Conservation (phyloP, 2,888 invertebrate genomes). For the Mimachlamys varia region DNA sequence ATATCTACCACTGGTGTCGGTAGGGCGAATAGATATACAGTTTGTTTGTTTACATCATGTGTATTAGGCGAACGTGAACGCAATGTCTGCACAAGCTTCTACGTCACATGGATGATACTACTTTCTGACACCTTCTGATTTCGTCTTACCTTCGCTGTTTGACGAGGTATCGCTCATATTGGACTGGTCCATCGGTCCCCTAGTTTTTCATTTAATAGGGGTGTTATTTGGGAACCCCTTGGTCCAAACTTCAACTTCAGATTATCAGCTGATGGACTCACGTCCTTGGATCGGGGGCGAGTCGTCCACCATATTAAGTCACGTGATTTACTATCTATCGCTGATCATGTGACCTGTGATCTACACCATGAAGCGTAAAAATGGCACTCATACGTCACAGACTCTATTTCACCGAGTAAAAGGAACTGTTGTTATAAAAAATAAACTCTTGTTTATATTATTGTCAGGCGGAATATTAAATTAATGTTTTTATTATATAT, state of each 20-base stretch:
- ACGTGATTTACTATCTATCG: conserved; percentile 27
- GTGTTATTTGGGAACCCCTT: neutral
- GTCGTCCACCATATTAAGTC: conserved; percentile 28
- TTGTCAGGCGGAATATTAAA: too few relatives aligned
- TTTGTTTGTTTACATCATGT: conserved; percentile 24
- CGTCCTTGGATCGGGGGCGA: conserved; percentile 28
- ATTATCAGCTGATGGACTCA: conserved; percentile 15
- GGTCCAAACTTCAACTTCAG: conserved; percentile 9
- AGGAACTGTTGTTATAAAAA: neutral
- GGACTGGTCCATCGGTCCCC: conserved; percentile 11
- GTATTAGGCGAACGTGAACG: neutral
- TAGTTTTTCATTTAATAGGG: neutral
- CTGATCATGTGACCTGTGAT: conserved; percentile 28
- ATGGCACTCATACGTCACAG: neutral
- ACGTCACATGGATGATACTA: conserved; percentile 25
- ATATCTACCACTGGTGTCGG: neutral
- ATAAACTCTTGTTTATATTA: too few relatives aligned
- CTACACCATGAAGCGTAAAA: neutral
- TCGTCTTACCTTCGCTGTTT: conserved; percentile 27
- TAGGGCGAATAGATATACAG: too few relatives aligned
- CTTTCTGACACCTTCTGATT: conserved; percentile 22
- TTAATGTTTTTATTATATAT: too few relatives aligned
- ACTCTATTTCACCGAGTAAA: neutral
- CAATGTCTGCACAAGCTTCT: neutral
- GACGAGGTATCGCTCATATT: conserved; percentile 34